Base-by-base conservation (phyloP, 2,888 invertebrate species). In the Acronicta aceris region DNA sequence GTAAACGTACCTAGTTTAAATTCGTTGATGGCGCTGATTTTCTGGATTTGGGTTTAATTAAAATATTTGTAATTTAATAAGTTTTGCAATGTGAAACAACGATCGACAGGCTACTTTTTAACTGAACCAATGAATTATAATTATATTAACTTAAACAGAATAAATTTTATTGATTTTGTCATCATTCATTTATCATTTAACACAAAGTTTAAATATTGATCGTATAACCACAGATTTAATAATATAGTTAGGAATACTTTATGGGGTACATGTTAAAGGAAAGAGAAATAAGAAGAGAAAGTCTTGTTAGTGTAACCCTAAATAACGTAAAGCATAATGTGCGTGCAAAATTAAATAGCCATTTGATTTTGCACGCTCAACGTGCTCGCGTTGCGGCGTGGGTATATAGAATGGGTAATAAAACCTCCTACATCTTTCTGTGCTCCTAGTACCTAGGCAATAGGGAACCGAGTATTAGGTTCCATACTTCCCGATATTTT, bases 51-150 rank as follows among this genome's bases (percentile, higher is more conserved):
- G 25, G 27, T 27, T 27, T 7, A 27, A 27, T 27, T 1, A 27
- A 27, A 27, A 27, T 27, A 7, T 27, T 21, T 21, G 2, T 21
- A 21, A n/a, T n/a, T n/a, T n/a, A n/a, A n/a, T n/a, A n/a, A n/a
- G n/a, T n/a, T n/a, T n/a, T n/a, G n/a, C n/a, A n/a, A n/a, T n/a
- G n/a, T n/a, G n/a, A n/a, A n/a, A n/a, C 25, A 25, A 25, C 25
- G 25, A 5, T 25, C 5, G 5, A 25, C 5, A 5, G 25, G 4
- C 4, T 61, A 58, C 63, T 53, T 53, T 60, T 30, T 36, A 66
- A 62, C 60, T 71, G 70, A 61, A 50, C 57, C 52, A 57, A 72
- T 80, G 69, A 81, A 77, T 83, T 76, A n/a, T n/a, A n/a, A n/a
- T 79, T 53, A 68, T 78, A 79, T 76, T 62, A 78, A 64, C 52